Conservation (phyloP, 2,888 invertebrate genomes). For the Nezara viridula region DNA sequence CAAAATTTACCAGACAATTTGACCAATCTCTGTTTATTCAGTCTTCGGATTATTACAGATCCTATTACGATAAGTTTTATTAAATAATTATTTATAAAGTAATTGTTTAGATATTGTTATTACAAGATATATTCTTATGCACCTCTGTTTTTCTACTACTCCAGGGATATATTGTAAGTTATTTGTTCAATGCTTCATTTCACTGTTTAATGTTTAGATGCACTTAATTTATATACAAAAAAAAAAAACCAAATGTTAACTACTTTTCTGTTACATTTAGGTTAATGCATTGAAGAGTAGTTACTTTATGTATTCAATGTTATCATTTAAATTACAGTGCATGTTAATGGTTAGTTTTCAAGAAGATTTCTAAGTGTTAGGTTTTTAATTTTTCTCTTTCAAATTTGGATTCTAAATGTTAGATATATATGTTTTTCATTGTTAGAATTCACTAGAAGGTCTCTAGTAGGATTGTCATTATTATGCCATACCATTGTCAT, state of each 20-base stretch:
- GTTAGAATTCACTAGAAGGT: not conserved
- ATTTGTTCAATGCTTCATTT: slow-evolving; percentile 22
- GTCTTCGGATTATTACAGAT: not conserved
- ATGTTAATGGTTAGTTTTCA: slow-evolving; percentile 22
- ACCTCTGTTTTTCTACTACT: slow-evolving; percentile 33
- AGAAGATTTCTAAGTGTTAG: slow-evolving; percentile 23
- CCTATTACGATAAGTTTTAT: not conserved
- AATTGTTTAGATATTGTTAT: not conserved
- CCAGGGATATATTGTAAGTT: slow-evolving; percentile 48
- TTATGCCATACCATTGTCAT: not conserved
- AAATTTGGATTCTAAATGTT: slow-evolving; percentile 9
- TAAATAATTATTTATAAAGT: not conserved
- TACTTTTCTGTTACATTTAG: slow-evolving; percentile 23
- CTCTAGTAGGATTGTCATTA: not conserved
- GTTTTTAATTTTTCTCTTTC: not conserved
- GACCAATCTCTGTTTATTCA: not conserved
- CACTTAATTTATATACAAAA: no score
- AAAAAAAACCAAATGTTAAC: not conserved
- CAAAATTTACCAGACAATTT: not conserved
- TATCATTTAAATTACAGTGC: slow-evolving; percentile 15
- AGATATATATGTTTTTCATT: not conserved
- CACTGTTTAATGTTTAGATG: slow-evolving; percentile 46
- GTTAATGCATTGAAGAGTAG: slow-evolving; percentile 39
- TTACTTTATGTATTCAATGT: slow-evolving; percentile 7
- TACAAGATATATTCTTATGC: slow-evolving; percentile 17